A percentile compares a stretch with the other conserved stretches of the same genome.
phyloP scores from a whole-genome alignment of 2,888 invertebrate species.

The Liodrosophila aerea region DNA sequence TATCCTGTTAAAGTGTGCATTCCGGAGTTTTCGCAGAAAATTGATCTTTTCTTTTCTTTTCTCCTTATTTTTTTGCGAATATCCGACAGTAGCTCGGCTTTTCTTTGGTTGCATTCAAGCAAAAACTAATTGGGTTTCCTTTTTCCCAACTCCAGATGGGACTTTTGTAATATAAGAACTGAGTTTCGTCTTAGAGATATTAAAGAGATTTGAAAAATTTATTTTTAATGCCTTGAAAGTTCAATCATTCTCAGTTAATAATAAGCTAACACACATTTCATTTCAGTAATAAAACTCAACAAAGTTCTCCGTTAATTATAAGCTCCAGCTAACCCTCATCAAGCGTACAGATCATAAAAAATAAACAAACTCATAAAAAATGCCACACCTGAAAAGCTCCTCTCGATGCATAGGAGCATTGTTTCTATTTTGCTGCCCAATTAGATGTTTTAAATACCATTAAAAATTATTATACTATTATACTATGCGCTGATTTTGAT shows the following conservation, averaged over 20 bases:
- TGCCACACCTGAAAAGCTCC: slow-evolving; percentile 52
- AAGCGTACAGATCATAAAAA: slow-evolving; percentile 27
- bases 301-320: slow-evolving; percentile 26
- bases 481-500: slow-evolving; percentile 29
- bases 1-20: slow-evolving; percentile 72
- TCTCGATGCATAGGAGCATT: too few species aligned
- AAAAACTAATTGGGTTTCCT: slow-evolving; percentile 55
- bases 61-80: slow-evolving; percentile 52
- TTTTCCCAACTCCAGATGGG: slow-evolving; percentile 21
- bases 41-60: slow-evolving; percentile 64
- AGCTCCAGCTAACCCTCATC: slow-evolving; percentile 22
- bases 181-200: slow-evolving; percentile 39
- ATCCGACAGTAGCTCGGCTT: slow-evolving; percentile 20
- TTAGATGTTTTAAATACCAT: slow-evolving; percentile 65
- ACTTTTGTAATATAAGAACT: slow-evolving; percentile 36
- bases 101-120: slow-evolving; percentile 36
- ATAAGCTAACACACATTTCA: slow-evolving; percentile 9
- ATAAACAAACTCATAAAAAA: slow-evolving; percentile 23
- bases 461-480: slow-evolving; percentile 52
- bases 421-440: slow-evolving; percentile 47
- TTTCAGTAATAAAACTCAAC: slow-evolving; percentile 21
- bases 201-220: too few species aligned
- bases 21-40: slow-evolving; percentile 55
- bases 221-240: too few species aligned
- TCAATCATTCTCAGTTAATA: too few species aligned